Percentiles rank a stretch among this genome's conserved stretches.
These are phyloP conservation scores for Sebastes ruberrimus DNA, from an alignment of 2,797 vertebrate species.

Conservation along the genomic window DNA sequence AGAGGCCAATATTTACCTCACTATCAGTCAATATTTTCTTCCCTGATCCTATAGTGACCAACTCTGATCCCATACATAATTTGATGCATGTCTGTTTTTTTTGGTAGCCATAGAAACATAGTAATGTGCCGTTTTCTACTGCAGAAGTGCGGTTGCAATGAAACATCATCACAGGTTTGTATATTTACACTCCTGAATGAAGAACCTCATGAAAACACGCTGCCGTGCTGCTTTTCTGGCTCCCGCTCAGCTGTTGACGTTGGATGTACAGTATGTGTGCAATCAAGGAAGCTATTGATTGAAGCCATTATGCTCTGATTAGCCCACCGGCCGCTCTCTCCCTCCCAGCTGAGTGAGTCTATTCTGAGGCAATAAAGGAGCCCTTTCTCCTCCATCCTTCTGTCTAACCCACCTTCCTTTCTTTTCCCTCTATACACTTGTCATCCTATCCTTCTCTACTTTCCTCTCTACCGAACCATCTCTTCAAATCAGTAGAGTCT, in stretches of 20 bases:
- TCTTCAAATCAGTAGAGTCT: neutral
- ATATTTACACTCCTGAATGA: neutral
- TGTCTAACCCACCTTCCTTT: neutral
- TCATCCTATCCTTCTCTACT: neutral
- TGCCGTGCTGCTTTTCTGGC: conserved; percentile 20
- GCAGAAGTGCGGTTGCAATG: neutral
- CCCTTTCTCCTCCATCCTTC: conserved; percentile 6
- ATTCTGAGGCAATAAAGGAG: conserved; percentile 58
- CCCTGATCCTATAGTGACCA: too few species aligned
- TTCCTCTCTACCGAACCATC: neutral
- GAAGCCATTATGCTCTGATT: conserved; percentile 53
- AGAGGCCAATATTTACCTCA: neutral
- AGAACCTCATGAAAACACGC: neutral
- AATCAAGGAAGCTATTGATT: conserved; percentile 73
- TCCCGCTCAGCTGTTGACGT: conserved; percentile 20
- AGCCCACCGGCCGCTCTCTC: conserved; percentile 4
- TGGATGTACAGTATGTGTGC: conserved; percentile 37
- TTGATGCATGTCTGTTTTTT: neutral
- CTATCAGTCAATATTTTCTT: neutral
- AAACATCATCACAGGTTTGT: neutral
- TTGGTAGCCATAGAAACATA: neutral
- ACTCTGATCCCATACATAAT: too few species aligned
- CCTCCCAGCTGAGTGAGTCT: conserved; percentile 35
- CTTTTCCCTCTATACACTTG: neutral
- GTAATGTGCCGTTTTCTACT: neutral